A percentile compares a stretch with the other conserved stretches of the same genome.
These are phyloP conservation scores for Lithophane ornitopus DNA, from an alignment of 2,888 invertebrate genomes.

Conservation along the genomic window DNA sequence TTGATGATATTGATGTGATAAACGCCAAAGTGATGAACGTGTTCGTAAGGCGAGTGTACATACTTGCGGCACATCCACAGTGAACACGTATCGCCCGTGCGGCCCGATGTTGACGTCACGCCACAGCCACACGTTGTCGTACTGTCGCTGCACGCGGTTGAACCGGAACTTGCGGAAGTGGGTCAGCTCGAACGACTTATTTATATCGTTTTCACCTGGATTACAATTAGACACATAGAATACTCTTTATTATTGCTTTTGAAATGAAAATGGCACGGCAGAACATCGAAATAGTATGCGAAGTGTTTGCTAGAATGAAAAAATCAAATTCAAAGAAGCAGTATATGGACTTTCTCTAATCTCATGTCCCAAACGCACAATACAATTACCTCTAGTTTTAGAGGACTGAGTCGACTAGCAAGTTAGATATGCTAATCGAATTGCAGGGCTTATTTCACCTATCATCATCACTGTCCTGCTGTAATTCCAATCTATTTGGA, in stretches of 20 bases:
- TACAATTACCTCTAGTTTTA: background rate
- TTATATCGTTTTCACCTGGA: slow-evolving; percentile 88
- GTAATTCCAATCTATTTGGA: background rate
- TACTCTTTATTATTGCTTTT: too few relatives aligned
- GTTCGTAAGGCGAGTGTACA: background rate
- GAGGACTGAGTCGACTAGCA: background rate
- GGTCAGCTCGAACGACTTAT: slow-evolving; percentile 92
- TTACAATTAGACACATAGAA: slow-evolving; percentile 6
- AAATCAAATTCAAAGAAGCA: background rate
- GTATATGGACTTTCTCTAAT: background rate
- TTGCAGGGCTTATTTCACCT: background rate
- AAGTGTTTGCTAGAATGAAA: background rate
- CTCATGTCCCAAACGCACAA: background rate
- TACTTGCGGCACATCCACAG: slow-evolving; percentile 94
- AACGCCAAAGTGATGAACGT: too few relatives aligned
- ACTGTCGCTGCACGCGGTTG: slow-evolving; percentile 96
- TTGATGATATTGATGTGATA: too few relatives aligned
- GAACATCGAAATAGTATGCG: background rate
- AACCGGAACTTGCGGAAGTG: slow-evolving; percentile 96
- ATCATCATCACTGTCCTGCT: background rate
- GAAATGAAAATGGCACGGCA: too few relatives aligned
- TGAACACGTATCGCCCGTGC: slow-evolving; percentile 96
- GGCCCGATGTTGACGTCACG: slow-evolving; percentile 97
- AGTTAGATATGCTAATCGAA: background rate
- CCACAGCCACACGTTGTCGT: slow-evolving; percentile 99